Base-by-base conservation (phyloP, 2,797 vertebrate genomes). In the Lithobates pipiens region DNA sequence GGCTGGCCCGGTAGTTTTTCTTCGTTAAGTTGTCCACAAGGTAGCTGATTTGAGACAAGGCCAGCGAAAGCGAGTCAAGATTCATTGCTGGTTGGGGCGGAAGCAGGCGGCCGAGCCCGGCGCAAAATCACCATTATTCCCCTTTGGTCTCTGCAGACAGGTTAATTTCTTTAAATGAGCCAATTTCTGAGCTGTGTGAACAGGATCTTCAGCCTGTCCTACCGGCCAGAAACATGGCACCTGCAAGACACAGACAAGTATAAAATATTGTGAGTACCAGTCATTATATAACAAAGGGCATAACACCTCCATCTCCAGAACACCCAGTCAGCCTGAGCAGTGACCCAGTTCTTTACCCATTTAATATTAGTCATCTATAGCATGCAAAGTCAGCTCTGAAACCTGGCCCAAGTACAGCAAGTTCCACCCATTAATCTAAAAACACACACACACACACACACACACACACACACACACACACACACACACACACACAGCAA, bases 121-220 rank as follows among this genome's bases (percentile, higher is more conserved):
- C 98, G 98, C 98, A 99, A 99, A 99, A 99, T 99, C 97, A 99
- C 98, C 98, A 99, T 99, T 99, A 99, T 99, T 99, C 98, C 98
- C 98, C 98, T 99, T 99, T 99, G 96, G 97, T 99, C 98, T 97
- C 97, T 96, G 97, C 98, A 97, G 96, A 97, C 97, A 97, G 93
- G 97, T 97, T 96, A 99, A 96, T 97, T 96, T 93, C 95, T 95
- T 95, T 95, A 94, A 96, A 88, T 93, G 92, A 96, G 92, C 91
- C 93, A 96, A 93, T 95, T 92, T 95, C 70, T 89, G 90, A 82
- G 93, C 93, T 93, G 93, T 93, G 91, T 92, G 91, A 84, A 91
- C 71, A 90, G 39, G 76, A 85, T 92, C 92, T 91, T 93, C 92
- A 95, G 92, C 91, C 96, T 86, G 94, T 91, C 90, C 90, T 86